Evolutionary conservation across 2,888 invertebrate genomes (phyloP), one percentile per base, ranked within the genome.

Genomic region (Lamproptera curius): DNA sequence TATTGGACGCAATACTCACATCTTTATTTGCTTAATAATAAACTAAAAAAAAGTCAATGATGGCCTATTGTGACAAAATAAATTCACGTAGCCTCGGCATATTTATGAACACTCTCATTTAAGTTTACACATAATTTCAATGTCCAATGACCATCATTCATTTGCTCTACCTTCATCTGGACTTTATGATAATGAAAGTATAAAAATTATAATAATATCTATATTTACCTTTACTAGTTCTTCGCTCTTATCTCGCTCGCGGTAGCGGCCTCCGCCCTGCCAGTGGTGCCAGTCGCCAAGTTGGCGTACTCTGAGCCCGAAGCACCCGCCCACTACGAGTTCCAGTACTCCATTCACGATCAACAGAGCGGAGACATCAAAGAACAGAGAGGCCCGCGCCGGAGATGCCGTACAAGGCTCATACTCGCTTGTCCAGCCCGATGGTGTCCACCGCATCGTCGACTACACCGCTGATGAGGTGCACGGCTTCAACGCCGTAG

Each of bases 351-450:
- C n/a, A n/a, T 71, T 11, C 76, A 81, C 60, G 61, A 65, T 1
- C 78, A 79, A 62, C 23, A 23, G 23, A 79, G 65, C 60, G 86
- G 86, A 1, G 87, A 88, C 63, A 64, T 84, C 56, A 88, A 88
- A 63, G 70, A 84, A 56, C 86, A 86, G 68, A 73, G 81, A 58
- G 87, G 87, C 55, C 60, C 70, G 86, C 55, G 58, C 66, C 53
- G 86, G 86, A 2, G 81, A 88, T 59, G 67, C 62, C 50, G 84
- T 87, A 31, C 82, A 82, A 40, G 87, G 88, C 50, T 81, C 76
- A 17, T 87, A 88, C 75, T 84, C 87, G 6, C 74, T 88, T 10
- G 69, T 88, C 31, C 87, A 88, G 52, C 85, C 86, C 52, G 87
- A 88, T 40, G 87, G 88, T 1, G 74, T 78, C 39, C 75, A 68